These are phyloP conservation scores for Actenoides hombroni DNA, from an alignment of 2,113 vertebrate species.

Conservation along the genomic window DNA sequence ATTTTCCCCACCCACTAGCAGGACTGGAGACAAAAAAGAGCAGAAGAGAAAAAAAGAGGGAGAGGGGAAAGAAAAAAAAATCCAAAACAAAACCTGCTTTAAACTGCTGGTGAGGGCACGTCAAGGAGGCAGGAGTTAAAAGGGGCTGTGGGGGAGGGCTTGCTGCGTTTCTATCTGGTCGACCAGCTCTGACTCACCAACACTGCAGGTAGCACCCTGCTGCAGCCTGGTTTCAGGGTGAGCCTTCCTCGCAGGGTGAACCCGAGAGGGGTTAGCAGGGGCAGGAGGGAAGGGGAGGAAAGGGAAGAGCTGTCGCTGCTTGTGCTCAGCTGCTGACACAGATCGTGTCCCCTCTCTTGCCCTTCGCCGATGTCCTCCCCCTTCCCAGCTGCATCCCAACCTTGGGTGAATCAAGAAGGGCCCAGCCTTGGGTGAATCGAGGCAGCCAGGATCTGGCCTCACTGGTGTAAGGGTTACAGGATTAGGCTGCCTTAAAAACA, in stretches of 20 bases:
- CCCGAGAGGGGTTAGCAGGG: not conserved
- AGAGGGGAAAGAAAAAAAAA: not conserved
- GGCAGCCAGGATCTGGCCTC: not conserved
- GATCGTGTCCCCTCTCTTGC: not conserved
- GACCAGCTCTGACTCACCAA: conserved; percentile 9
- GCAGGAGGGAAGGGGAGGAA: not conserved
- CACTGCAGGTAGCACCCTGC: conserved; percentile 6
- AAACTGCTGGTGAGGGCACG: conserved; percentile 34
- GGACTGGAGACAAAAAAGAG: conserved; percentile 24
- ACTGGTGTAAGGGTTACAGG: not conserved
- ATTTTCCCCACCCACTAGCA: conserved; percentile 74
- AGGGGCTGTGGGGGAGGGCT: conserved; percentile 29
- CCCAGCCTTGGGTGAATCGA: not conserved
- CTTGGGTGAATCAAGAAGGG: not conserved
- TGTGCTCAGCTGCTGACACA: too few relatives aligned
- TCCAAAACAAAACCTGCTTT: not conserved
- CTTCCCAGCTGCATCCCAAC: not conserved
- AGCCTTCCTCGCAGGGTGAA: accelerated
- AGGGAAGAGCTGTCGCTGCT: not conserved
- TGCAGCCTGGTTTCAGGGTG: not conserved
- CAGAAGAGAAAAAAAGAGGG: not conserved
- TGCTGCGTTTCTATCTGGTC: not conserved
- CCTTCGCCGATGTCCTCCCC: not conserved
- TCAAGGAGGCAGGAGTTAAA: not conserved
- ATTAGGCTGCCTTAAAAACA: not conserved